Evolutionary conservation across 2,113 vertebrate genomes (phyloP).

Genomic region (Macaca fascicularis): T2T-MFA8v1.1 NC_088389.1:70952501-70953000

Average conservation of each 20-base stretch:
- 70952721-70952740: not conserved
- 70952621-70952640: not conserved
- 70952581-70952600: not conserved
- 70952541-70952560: not conserved
- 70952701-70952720: not conserved
- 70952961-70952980: not conserved
- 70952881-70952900: too few relatives aligned
- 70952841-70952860: not conserved
- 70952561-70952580: not conserved
- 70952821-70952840: not conserved
- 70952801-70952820: not conserved
- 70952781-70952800: not conserved
- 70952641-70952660: not conserved
- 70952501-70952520: not conserved
- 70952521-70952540: not conserved
- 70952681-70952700: not conserved
- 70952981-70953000: not conserved
- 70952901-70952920: not conserved
- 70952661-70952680: not conserved
- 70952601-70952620: not conserved
- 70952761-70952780: not conserved
- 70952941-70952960: not conserved
- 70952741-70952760: not conserved
- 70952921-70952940: not conserved
- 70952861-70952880: not conserved